phyloP scores from a whole-genome alignment of 1,140 invertebrate species.

The Dreissena polymorpha region DNA sequence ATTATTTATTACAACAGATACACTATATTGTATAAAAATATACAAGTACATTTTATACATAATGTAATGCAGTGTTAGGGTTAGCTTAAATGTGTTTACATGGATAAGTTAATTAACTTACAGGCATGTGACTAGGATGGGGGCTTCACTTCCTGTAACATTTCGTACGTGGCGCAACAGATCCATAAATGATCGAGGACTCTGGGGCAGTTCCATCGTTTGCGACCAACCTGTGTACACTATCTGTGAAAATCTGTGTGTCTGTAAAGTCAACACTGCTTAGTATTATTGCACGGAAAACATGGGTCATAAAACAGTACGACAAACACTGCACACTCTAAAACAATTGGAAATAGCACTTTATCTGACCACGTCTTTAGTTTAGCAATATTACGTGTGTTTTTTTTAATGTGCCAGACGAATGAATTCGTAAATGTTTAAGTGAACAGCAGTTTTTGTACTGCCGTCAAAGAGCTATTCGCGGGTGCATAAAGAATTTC shows the following conservation, averaged over 20 bases:
- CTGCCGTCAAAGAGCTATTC: too few relatives aligned
- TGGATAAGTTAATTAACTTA: not conserved
- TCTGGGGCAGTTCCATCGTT: not conserved
- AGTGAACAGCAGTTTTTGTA: too few relatives aligned
- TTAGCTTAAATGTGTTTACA: not conserved
- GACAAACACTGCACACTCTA: too few relatives aligned
- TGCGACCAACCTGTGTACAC: not conserved
- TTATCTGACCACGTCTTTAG: too few relatives aligned
- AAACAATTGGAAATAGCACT: too few relatives aligned
- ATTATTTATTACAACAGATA: not conserved
- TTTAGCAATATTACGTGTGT: too few relatives aligned
- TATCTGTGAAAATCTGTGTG: not conserved
- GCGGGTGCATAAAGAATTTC: too few relatives aligned
- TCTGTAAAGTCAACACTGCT: not conserved
- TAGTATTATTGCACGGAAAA: too few relatives aligned
- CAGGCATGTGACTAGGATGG: conserved; percentile 7
- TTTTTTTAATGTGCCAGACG: too few relatives aligned
- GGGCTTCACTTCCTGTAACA: not conserved
- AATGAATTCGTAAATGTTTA: too few relatives aligned
- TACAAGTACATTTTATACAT: not conserved
- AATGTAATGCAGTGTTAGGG: not conserved
- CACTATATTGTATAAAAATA: not conserved
- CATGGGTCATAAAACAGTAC: too few relatives aligned
- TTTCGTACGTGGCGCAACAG: conserved; percentile 3
- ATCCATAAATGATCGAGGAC: not conserved